Conservation (phyloP, 2,797 vertebrate genomes). For the Morelia viridis region DNA sequence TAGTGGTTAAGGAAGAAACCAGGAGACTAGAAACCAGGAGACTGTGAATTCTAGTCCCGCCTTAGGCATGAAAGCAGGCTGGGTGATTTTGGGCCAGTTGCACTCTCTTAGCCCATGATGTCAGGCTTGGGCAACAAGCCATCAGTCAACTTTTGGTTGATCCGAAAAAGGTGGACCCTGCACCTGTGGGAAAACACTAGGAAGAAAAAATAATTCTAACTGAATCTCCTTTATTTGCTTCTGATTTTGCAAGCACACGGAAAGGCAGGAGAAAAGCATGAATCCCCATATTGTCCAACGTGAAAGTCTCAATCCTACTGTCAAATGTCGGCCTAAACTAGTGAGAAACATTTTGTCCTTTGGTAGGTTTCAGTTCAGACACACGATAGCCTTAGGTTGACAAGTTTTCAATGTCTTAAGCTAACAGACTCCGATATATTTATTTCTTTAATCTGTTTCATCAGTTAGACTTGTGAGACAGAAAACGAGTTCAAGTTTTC, state of each 20-base stretch:
- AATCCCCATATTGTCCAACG: neutral
- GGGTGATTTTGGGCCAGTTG: too few relatives aligned
- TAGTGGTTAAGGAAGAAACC: too few relatives aligned
- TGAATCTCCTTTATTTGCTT: neutral
- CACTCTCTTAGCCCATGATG: too few relatives aligned
- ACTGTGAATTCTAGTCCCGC: too few relatives aligned
- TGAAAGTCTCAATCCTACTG: neutral
- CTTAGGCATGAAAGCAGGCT: too few relatives aligned
- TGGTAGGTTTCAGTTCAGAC: neutral
- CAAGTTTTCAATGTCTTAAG: neutral
- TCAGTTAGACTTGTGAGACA: neutral
- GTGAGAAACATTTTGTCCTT: neutral
- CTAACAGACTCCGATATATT: accelerated
- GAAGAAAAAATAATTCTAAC: too few relatives aligned
- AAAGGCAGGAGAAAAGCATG: neutral
- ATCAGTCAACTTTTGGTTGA: too few relatives aligned
- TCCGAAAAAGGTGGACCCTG: too few relatives aligned
- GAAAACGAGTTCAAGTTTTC: slow-evolving; percentile 15
- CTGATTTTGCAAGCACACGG: neutral
- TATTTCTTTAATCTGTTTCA: slow-evolving; percentile 15
- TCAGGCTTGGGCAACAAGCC: too few relatives aligned
- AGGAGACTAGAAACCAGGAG: too few relatives aligned
- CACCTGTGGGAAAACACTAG: too few relatives aligned
- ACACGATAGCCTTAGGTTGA: neutral
- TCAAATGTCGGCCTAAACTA: neutral